These are phyloP conservation scores for Stegodyphus mimosarum DNA, from an alignment of 1,140 invertebrate genomes.

Conservation along the genomic window DNA sequence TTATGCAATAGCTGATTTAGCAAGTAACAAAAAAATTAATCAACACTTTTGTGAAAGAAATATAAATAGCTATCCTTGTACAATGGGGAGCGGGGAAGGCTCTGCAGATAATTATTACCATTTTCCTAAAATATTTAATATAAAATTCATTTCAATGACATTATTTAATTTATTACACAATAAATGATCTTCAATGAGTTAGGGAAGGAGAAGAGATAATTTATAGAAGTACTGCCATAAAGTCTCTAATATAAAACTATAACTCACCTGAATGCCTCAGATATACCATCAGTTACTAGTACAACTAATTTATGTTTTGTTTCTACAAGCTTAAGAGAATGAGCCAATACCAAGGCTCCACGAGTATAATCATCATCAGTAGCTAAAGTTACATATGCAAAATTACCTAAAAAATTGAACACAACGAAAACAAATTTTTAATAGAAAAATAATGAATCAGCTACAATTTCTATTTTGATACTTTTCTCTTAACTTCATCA, in stretches of 20 bases:
- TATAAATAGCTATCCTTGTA: too few relatives aligned
- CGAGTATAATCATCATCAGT: conserved; percentile 95
- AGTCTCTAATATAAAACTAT: not conserved
- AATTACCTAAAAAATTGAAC: conserved; percentile 56
- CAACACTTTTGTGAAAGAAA: too few relatives aligned
- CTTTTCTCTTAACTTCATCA: too few relatives aligned
- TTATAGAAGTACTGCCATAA: not conserved
- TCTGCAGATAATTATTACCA: too few relatives aligned
- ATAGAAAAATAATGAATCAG: too few relatives aligned
- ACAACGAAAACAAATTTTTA: too few relatives aligned
- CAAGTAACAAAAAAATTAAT: too few relatives aligned
- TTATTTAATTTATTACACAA: not conserved
- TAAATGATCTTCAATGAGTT: not conserved
- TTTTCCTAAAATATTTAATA: too few relatives aligned
- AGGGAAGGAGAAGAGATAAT: not conserved
- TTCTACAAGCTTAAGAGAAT: conserved; percentile 81
- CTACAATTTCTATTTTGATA: too few relatives aligned
- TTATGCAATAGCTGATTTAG: too few relatives aligned
- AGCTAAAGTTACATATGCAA: conserved; percentile 92
- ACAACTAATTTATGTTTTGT: conserved; percentile 83
- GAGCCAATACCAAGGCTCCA: conserved; percentile 89
- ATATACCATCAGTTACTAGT: conserved; percentile 87
- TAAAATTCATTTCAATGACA: not conserved
- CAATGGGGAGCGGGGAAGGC: too few relatives aligned
- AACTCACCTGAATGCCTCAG: conserved; percentile 82